A percentile compares a stretch with the other conserved stretches of the same genome.
These are phyloP conservation scores for Glyptemys insculpta DNA, from an alignment of 2,797 vertebrate species.

Conservation along the genomic window DNA sequence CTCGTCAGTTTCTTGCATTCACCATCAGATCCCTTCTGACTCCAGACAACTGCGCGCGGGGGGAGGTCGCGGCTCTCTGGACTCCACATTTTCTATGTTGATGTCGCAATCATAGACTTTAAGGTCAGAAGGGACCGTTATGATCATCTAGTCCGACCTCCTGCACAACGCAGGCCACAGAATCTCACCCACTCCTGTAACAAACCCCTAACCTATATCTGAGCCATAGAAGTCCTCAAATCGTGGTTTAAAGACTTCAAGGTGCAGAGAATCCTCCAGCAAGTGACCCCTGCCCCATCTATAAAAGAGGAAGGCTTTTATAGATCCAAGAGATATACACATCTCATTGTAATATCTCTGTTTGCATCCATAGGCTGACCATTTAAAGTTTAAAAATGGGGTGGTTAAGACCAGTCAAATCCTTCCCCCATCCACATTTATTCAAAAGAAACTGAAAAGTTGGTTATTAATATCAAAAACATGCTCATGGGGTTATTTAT, in stretches of 20 bases:
- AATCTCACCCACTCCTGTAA: too few species aligned
- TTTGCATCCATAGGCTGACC: not conserved
- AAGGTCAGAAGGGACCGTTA: too few species aligned
- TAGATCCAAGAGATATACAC: not conserved
- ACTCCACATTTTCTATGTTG: not conserved
- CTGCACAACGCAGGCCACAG: too few species aligned
- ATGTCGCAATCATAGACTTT: too few species aligned
- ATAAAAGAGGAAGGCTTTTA: not conserved
- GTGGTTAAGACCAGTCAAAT: not conserved
- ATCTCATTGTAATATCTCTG: not conserved
- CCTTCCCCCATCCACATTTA: not conserved
- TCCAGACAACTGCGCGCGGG: too few species aligned
- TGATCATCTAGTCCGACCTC: too few species aligned
- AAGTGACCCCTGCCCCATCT: too few species aligned
- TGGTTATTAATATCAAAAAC: not conserved
- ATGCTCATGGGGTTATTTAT: not conserved
- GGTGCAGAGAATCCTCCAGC: too few species aligned
- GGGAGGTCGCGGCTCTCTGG: not conserved
- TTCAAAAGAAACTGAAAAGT: not conserved
- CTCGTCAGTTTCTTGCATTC: not conserved
- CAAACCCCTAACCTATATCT: too few species aligned
- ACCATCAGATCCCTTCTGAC: not conserved
- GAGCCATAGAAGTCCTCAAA: too few species aligned
- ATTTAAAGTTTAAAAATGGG: not conserved
- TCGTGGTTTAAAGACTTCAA: too few species aligned